Evolutionary conservation across 2,113 vertebrate genomes (phyloP), one percentile per base, ranked within the genome.

Genomic region (Varanus komodoensis): DNA sequence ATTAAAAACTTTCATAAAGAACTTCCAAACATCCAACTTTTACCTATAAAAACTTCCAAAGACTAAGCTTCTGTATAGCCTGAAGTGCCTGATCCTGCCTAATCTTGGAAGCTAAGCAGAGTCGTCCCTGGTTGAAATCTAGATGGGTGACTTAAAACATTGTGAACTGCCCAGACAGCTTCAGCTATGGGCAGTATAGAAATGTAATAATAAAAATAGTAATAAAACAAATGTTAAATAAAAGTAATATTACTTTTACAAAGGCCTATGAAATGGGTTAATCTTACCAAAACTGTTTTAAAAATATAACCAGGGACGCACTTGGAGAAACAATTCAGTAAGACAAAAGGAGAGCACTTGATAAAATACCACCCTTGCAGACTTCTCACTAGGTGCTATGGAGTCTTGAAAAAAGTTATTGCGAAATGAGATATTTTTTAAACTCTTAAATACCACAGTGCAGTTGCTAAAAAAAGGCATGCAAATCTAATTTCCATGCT

Each of bases 351-450:
- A 52, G 8, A 27, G 38, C 9, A 91, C 3, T 29, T 79, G 9
- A 84, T 14, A 74, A 54, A 50, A 80, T 32, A 48, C 29, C 27
- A 77, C 27, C 3, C 4, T 38, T 82, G 0, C 34, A 32, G 48
- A 73, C 27, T 74, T 90, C 14, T 50, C 50, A 27, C 9, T 34
- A 79, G 1, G 89, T 89, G 74, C 0, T 87, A 84, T 77, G 17
- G 92, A 94, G 84, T 71, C 80, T 95, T 92, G 91, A 89, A 87
- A 90, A 92, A 91, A 94, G 75, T 92, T 92, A 94, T 93, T 38
- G 57, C 21, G 61, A 84, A 1, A 94, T 61, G 80, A 92, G 93
- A 8, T 89, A 12, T 27, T 68, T 87, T 94, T 81, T 90, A 91
- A 89, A 77, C 6, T 83, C 44, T 34, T 8, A 38, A 73, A 27